These are phyloP conservation scores for Listronotus oregonensis DNA, from an alignment of 1,140 invertebrate species.

Conservation along the genomic window DNA sequence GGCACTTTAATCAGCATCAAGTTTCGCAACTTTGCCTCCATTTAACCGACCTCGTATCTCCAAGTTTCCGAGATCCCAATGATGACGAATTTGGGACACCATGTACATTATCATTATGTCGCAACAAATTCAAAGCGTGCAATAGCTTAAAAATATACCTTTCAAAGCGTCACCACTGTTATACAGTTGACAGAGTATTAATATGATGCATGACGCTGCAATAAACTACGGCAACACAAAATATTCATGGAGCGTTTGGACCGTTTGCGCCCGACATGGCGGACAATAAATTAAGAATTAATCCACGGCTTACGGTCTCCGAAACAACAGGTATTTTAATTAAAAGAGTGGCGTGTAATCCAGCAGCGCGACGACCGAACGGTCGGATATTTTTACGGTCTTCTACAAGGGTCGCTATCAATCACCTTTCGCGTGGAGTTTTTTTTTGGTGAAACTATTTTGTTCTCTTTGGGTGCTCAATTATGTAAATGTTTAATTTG, in stretches of 20 bases:
- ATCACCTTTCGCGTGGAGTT: not conserved
- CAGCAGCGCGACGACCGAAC: not conserved
- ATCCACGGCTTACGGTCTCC: slow-evolving; percentile 8
- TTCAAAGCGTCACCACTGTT: too few species aligned
- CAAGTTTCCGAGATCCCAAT: too few species aligned
- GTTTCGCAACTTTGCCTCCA: too few species aligned
- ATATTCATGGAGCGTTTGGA: slow-evolving; percentile 7
- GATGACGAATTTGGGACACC: too few species aligned
- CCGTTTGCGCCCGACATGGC: slow-evolving; percentile 13
- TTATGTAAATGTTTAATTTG: too few species aligned
- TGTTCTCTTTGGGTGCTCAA: too few species aligned
- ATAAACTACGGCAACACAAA: slow-evolving; percentile 1
- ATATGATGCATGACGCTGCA: slow-evolving; percentile 1
- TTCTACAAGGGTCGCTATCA: not conserved
- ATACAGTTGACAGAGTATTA: not conserved
- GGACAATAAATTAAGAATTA: slow-evolving; percentile 18
- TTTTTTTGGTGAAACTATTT: too few species aligned
- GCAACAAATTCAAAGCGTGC: too few species aligned
- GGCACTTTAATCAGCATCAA: too few species aligned
- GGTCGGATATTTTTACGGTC: not conserved
- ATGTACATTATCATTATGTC: too few species aligned
- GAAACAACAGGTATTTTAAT: slow-evolving; percentile 21
- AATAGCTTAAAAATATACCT: too few species aligned
- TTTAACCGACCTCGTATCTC: too few species aligned
- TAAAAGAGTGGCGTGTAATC: slow-evolving; percentile 10